Conservation (phyloP, 1,140 invertebrate species). For the Laodelphax striatellus region DNA sequence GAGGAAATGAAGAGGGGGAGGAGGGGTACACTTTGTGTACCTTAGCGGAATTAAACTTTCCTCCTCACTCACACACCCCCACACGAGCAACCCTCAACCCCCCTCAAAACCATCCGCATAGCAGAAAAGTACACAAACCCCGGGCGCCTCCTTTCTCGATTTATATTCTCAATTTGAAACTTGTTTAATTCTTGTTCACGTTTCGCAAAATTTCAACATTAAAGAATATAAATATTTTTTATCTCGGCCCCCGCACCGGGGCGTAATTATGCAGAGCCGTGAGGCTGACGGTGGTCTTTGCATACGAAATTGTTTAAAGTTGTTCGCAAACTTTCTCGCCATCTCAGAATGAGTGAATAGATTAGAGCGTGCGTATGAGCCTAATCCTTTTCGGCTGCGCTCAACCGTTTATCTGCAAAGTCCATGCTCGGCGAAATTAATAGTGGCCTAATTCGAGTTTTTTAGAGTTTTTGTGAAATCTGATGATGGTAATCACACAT, state of each 20-base stretch:
- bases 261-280: not conserved
- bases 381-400: no score
- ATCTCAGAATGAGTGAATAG: no score
- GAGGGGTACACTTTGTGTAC: not conserved
- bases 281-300: not conserved
- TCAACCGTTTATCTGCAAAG: no score
- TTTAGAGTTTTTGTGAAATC: no score
- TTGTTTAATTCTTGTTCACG: conserved; percentile 2
- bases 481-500: no score
- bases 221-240: not conserved
- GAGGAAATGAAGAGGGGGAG: not conserved
- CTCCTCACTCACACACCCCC: not conserved
- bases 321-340: not conserved
- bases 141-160: not conserved
- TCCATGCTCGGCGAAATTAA: no score
- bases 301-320: not conserved
- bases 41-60: not conserved
- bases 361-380: no score
- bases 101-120: not conserved
- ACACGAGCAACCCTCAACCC: not conserved
- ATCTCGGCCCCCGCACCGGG: not conserved
- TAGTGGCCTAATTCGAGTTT: no score
- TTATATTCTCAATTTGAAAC: not conserved
- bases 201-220: not conserved
- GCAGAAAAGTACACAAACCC: not conserved